Evolutionary conservation across 2,113 vertebrate genomes (phyloP), one percentile per base, ranked within the genome.

Genomic region (Crocuta crocuta): DNA sequence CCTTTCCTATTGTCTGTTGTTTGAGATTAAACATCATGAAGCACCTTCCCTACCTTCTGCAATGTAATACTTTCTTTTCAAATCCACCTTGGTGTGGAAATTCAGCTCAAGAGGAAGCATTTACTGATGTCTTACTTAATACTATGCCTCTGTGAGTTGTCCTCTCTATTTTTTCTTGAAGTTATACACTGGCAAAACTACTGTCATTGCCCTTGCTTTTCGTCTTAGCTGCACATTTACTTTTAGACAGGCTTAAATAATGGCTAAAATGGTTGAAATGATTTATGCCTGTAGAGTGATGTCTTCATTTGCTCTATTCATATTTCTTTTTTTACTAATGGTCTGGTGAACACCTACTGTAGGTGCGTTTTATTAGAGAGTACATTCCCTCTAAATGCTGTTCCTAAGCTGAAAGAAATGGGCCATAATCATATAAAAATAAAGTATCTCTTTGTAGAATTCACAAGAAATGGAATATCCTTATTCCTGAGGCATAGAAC

Each of bases 321-420:
- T 78, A 78, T 96, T 92, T 66, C 74, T 91, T 82, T 71, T 55
- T 93, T 43, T 7, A 94, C 95, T 97, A 97, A 98, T 95, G 95
- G 97, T 97, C 97, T 97, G 92, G 76, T 96, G 96, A 97, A 89
- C 94, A 97, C 90, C 94, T 94, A 80, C 91, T 89, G 39, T 81
- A 98, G 97, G 96, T 98, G 85, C 78, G 65, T 98, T 98, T 98
- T 98, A 98, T 98, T 97, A 92, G 92, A 95, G 79, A 92, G 95
- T 97, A 85, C 95, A 98, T 98, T 98, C 89, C 90, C 80, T 94
- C 84, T 96, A 94, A 97, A 96, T 92, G 97, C 61, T 43, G 65
- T 95, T 97, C 90, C 68, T 84, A 97, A 97, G 87, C 90, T 97
- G 95, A 95, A 93, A 96, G 97, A 98, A 98, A 98, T 98, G 97